Evolutionary conservation across 2,888 invertebrate species (phyloP), one percentile per base, ranked within the genome.

Genomic region (Bombyx huttoni): DNA sequence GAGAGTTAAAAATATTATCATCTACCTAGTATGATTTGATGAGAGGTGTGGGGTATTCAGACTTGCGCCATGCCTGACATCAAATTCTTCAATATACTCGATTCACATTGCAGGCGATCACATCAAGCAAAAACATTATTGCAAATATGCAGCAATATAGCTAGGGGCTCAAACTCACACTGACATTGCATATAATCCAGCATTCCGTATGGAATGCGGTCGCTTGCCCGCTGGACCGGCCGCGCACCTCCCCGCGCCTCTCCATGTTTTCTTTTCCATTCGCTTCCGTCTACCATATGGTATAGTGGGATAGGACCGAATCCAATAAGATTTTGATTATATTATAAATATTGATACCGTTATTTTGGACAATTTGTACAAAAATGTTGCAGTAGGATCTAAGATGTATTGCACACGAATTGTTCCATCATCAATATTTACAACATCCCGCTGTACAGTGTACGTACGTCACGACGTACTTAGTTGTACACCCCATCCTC

Each of bases 141-240:
- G 75, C 72, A 64, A 73, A 74, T 72, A 58, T 69, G 70, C 67
- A 71, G 61, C 55, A 14, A 40, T 57, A 64, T 57, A 64, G 61
- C 63, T 67, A 62, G 68, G 67, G 71, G 69, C 70, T 68, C 65
- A 63, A 63, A 81, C 76, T 78, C 80, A 80, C 80, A 85, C 83
- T 87, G 86, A 87, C 87, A 87, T 86, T 86, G 87, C 84, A 75
- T 86, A 77, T 76, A 80, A 80, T 84, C 86, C 81, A 83, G 82
- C 81, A 87, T 83, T 79, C 80, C 84, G 76, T 78, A 80, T 78
- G 87, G 87, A 88, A 88, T 87, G 88, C 85, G 86, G 87, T 83
- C 87, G 86, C 70, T 63, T 75, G 75, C 69, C 80, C 78, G 71
- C 70, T 63, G 72, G 74, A 73, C 84, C 81, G 73, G 70, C 70